Evolutionary conservation across 53 echinoderm and acorn worm genomes (phyloP).

Genomic region (Mesocentrotus franciscanus): DNA sequence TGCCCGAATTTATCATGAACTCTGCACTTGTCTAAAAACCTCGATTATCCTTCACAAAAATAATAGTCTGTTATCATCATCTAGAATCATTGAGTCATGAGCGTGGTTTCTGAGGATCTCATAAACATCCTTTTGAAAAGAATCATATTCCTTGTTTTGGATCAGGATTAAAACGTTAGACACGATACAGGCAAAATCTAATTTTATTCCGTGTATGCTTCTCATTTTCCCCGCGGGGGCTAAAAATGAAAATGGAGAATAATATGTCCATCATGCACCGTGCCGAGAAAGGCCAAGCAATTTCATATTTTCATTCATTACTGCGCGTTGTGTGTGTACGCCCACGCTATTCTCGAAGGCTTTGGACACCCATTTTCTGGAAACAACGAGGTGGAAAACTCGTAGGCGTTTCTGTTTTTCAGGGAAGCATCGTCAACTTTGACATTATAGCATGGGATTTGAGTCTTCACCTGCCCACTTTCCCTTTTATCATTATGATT

Average conservation of each 20-base stretch:
- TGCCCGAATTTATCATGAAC: no score
- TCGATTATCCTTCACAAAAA: no score
- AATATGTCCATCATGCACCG: not conserved
- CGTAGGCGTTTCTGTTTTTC: not conserved
- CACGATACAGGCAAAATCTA: not conserved
- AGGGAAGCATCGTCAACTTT: not conserved
- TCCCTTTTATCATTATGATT: not conserved
- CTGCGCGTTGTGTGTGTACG: not conserved
- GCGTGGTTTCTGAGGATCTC: not conserved
- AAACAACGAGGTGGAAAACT: constrained; percentile 18
- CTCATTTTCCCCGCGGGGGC: constrained; percentile 14
- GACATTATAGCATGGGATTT: not conserved
- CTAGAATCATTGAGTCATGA: no score
- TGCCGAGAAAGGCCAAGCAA: not conserved
- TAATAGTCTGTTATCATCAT: no score
- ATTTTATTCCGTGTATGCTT: not conserved
- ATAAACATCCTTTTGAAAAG: not conserved
- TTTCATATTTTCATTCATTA: constrained; percentile 40
- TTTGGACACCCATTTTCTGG: not conserved
- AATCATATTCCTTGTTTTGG: not conserved
- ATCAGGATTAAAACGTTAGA: constrained; percentile 10
- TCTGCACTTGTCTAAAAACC: no score
- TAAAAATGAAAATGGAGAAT: not conserved
- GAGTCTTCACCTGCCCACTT: not conserved
- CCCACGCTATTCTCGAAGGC: not conserved